Conservation (phyloP, 2,888 invertebrate species). For the Ophioninae sp. region DNA sequence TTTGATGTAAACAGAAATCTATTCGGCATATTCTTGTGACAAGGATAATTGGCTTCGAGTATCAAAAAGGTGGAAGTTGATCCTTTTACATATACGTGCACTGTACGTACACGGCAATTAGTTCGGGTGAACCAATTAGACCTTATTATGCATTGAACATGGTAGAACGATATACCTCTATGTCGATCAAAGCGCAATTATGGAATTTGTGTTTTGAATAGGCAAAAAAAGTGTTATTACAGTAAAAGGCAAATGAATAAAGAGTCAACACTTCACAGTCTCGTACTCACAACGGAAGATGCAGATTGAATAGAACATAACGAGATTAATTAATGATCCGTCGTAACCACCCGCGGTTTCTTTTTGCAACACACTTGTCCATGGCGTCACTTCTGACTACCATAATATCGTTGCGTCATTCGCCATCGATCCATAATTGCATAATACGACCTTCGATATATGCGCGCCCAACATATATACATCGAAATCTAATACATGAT, state of each 20-base stretch:
- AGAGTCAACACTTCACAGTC: neutral
- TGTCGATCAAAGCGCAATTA: neutral
- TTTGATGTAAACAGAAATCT: constrained; percentile 31
- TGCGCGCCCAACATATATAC: neutral
- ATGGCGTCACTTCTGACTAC: neutral
- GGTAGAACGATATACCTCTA: constrained; percentile 4
- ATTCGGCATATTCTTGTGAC: constrained; percentile 14
- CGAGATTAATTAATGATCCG: constrained; percentile 20
- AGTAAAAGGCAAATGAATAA: neutral
- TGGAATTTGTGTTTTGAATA: neutral
- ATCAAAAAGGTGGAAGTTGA: constrained; percentile 16
- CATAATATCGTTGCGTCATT: neutral
- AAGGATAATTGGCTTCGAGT: constrained; percentile 52
- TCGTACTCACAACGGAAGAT: neutral
- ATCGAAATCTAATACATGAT: neutral
- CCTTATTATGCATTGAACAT: constrained; percentile 11
- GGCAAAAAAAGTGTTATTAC: neutral
- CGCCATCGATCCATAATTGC: constrained; percentile 2
- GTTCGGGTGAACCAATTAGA: constrained; percentile 32
- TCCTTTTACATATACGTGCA: constrained; percentile 28
- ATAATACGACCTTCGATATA: neutral
- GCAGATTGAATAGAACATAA: neutral
- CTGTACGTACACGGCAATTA: constrained; percentile 8
- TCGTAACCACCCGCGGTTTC: constrained; percentile 25
- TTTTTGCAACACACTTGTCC: neutral